Base-by-base conservation (phyloP, 2,113 vertebrate genomes). In the Burhinus bistriatus region DNA sequence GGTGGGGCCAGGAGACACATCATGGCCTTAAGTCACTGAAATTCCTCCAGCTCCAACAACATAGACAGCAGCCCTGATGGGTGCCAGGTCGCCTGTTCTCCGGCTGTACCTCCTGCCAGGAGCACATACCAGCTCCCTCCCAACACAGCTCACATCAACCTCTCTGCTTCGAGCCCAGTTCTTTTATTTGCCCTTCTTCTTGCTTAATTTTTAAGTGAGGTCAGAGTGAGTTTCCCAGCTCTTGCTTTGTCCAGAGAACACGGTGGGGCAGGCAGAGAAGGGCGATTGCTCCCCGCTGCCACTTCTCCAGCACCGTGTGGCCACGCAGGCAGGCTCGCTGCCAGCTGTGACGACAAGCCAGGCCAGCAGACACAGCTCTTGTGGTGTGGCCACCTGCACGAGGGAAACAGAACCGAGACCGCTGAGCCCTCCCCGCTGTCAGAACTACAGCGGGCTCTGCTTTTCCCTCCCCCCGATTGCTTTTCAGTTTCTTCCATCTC, bases 261-360 rank as follows among this genome's bases (percentile, higher is more conserved):
- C 0, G 0, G 65, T 1, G 5, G 59, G 51, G 26, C 65, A 34
- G 83, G 57, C 19, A 47, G 69, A 59, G 59, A 18, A 71, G n/a
- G 27, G 9, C 0, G 2, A 7, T 34, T 21, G 55, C 25, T 82
- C 36, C 59, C 38, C 2, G 1, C 26, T 1, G 1, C 2, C 3
- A 12, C 71, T 45, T 2, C 81, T 54, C 9, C 77, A 73, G 65
- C 44, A 11, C 49, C 1, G 20, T 4, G 5, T 0, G 11, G 69
- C 73, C 69, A 21, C 0, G 3, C 58, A 29, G 58, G 19, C 0
- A 3, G 71, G 20, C 54, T 19, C 15, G 2, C 44, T 40, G 73
- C 72, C 4, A 18, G 81, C 68, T 20, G 58, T 4, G n/a, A 10
- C 3, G 1, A 71, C 5, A 5, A 9, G 58, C 52, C 54, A 8